phyloP scores from a whole-genome alignment of 23 tunicate species.

The Styela clava region DNA sequence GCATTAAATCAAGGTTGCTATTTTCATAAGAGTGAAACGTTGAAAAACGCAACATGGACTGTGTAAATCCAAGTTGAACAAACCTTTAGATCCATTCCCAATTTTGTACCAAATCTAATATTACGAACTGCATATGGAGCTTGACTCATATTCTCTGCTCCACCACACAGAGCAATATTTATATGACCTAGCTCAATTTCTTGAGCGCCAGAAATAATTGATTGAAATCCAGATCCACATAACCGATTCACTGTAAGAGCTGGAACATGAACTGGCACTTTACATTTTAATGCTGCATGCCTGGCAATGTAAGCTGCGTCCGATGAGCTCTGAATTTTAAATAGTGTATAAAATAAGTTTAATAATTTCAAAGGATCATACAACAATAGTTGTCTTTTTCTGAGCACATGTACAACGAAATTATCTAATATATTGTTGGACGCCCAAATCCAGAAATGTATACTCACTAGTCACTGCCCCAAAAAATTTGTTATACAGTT shows the following conservation, averaged over 20 bases:
- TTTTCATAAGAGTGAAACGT: no score
- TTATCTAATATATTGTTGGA: no score
- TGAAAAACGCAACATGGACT: no score
- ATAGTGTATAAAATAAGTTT: no score
- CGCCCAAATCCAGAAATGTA: no score
- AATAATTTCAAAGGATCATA: no score
- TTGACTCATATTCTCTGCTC: slow-evolving; percentile 97
- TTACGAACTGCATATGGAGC: slow-evolving; percentile 78
- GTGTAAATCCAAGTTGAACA: no score
- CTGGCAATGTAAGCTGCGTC: slow-evolving; percentile 99
- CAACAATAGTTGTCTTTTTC: no score
- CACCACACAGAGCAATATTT: slow-evolving; percentile 88
- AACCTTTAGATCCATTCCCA: slow-evolving; percentile 91
- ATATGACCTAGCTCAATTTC: slow-evolving; percentile 92
- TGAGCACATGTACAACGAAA: no score
- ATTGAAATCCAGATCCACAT: slow-evolving; percentile 99
- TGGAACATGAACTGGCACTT: slow-evolving; percentile 68
- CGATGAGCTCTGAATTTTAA: slow-evolving; percentile 71
- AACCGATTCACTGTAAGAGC: slow-evolving; percentile 93
- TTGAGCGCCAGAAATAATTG: slow-evolving; percentile 75
- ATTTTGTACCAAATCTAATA: slow-evolving; percentile 88
- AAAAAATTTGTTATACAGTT: no score
- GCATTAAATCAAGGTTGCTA: no score
- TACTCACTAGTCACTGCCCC: no score
- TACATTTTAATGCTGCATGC: slow-evolving; percentile 80